These are phyloP conservation scores for Petromus typicus DNA, from an alignment of 2,113 vertebrate species.

Conservation along the genomic window DNA sequence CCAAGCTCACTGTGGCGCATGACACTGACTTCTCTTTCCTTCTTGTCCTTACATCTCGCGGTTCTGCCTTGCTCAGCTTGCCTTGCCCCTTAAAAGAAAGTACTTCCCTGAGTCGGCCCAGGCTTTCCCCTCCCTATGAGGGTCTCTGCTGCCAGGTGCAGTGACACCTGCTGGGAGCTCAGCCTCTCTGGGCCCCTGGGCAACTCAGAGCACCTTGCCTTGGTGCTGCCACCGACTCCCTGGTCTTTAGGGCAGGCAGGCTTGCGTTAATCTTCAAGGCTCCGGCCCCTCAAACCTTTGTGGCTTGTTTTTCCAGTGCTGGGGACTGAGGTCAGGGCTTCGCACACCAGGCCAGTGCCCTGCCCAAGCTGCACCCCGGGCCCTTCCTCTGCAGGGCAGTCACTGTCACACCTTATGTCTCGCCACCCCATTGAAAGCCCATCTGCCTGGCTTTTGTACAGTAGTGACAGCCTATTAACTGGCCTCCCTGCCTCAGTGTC, in stretches of 20 bases:
- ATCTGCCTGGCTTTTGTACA: background rate
- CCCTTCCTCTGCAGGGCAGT: background rate
- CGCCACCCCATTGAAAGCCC: background rate
- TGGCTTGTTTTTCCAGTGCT: background rate
- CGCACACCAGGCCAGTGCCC: background rate
- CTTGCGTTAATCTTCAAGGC: background rate
- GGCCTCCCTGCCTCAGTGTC: background rate
- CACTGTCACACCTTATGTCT: background rate
- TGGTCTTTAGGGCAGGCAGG: background rate
- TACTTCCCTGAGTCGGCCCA: background rate
- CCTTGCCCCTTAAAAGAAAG: background rate
- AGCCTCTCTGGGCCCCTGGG: background rate
- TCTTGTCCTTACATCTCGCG: background rate
- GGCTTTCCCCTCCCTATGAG: background rate
- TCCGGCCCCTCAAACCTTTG: background rate
- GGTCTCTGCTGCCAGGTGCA: background rate
- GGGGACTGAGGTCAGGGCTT: background rate
- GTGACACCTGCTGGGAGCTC: background rate
- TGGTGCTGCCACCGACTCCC: background rate
- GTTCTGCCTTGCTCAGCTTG: background rate
- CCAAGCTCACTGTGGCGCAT: rapidly evolving
- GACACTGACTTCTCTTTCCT: background rate
- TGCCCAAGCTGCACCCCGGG: background rate
- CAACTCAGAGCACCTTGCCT: background rate
- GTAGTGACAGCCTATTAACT: background rate